These are phyloP conservation scores for Ardeotis arabs DNA, from an alignment of 2,113 vertebrate genomes.

Conservation along the genomic window DNA sequence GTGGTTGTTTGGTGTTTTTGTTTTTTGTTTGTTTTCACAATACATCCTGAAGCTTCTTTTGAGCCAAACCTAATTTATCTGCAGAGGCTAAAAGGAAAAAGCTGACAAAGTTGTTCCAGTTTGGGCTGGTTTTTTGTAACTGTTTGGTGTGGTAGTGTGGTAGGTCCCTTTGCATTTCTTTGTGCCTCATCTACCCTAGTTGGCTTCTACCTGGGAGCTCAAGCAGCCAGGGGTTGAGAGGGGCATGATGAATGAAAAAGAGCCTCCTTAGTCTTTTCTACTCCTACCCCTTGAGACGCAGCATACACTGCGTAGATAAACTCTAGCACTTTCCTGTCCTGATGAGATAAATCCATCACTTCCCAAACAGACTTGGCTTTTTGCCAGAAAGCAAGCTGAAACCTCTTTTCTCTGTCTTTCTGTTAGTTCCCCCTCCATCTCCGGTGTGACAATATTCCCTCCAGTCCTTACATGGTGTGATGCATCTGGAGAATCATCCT, in stretches of 20 bases:
- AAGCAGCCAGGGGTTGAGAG: background rate
- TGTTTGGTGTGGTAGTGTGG: background rate
- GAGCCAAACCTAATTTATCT: background rate
- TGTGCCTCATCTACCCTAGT: background rate
- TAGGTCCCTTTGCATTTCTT: background rate
- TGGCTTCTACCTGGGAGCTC: background rate
- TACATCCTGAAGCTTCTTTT: background rate
- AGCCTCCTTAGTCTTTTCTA: background rate
- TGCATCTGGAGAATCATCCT: background rate
- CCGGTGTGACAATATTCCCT: background rate
- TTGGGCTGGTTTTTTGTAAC: background rate
- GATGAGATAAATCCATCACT: slow-evolving; percentile 28
- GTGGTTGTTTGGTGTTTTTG: too few species aligned
- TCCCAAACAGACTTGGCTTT: background rate
- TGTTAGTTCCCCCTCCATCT: background rate
- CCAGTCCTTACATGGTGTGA: background rate
- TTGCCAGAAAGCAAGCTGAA: background rate
- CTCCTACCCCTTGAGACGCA: background rate
- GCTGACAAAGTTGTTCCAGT: background rate
- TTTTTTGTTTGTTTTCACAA: background rate
- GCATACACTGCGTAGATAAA: background rate
- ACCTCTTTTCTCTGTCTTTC: background rate
- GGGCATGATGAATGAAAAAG: background rate
- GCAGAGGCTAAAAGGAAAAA: background rate
- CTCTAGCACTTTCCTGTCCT: background rate